phyloP scores from a whole-genome alignment of 2,888 invertebrate genomes.

The Rhopalosiphum nymphaeae region DNA sequence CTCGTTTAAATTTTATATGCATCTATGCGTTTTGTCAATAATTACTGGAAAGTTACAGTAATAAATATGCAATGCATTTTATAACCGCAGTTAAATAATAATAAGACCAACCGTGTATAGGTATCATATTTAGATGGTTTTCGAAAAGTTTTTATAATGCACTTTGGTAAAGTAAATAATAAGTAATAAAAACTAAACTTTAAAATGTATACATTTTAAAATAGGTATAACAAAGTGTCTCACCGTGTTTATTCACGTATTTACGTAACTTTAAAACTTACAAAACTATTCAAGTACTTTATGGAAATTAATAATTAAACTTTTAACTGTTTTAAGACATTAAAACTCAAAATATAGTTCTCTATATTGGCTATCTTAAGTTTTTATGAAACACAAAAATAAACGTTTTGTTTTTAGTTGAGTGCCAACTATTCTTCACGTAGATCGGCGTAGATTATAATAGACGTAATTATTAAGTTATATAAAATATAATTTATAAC shows the following conservation, averaged over 20 bases:
- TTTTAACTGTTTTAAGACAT: neutral
- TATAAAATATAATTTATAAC: neutral
- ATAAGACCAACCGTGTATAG: neutral
- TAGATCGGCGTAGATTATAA: neutral
- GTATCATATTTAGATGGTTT: neutral
- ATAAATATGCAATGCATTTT: neutral
- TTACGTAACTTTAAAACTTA: neutral
- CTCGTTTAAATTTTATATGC: neutral
- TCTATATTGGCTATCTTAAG: neutral
- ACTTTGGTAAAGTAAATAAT: neutral
- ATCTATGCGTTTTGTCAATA: neutral
- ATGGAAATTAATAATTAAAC: slow-evolving; percentile 2
- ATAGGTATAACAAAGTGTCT: neutral
- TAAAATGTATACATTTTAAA: neutral
- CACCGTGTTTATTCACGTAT: neutral
- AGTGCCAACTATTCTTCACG: neutral
- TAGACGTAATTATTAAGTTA: neutral
- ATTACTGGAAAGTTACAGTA: neutral
- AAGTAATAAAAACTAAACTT: neutral
- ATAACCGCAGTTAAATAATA: neutral
- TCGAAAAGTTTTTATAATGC: neutral
- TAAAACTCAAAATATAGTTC: neutral
- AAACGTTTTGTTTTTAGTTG: neutral
- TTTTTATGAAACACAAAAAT: neutral
- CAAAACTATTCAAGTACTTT: slow-evolving; percentile 1